Evolutionary conservation across 2,888 invertebrate species (phyloP), one percentile per base, ranked within the genome.

Genomic region (Himalopsyche anomala): DNA sequence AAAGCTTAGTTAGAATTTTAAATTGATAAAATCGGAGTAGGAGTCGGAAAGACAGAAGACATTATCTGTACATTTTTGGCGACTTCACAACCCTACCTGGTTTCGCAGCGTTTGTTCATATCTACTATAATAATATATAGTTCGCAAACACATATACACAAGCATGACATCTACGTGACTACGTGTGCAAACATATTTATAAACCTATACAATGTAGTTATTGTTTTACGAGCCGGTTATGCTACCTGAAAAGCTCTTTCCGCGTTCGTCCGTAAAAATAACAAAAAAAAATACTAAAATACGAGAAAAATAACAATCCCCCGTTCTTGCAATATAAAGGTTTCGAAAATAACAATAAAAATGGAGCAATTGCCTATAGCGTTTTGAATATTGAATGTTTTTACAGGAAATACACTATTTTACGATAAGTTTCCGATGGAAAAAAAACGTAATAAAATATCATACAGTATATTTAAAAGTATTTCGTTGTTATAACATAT

Each of bases 341-440:
- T 80, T 80, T 80, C 80, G 42, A 80, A 80, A 80, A 80, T 80
- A 42, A 42, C 80, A 80, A 80, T 80, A 80, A 80, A 80, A 80
- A 80, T 80, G 42, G 40, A 80, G 80, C 80, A 40, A 80, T 80
- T 80, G 80, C 42, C 40, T 38, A 80, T 40, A 62, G 62, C 62
- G 62, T 62, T 62, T 62, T 62, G 62, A 62, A 62, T 62, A 62
- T 62, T 62, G 62, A 62, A 62, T 62, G 62, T 62, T 62, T 51
- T 80, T 42, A n/a, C 80, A 42, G 80, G 80, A 42, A 80, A 80
- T 80, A 40, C 38, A 38, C 38, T 38, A 38, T 38, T 80, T 80
- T 80, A 80, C 42, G 80, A 80, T 80, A 80, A 80, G 38, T 80
- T 28, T 80, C 80, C 38, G 38, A 40, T 80, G 80, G 80, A 80